Conservation (phyloP, 2,797 vertebrate species). For the Darevskia mixta region DNA sequence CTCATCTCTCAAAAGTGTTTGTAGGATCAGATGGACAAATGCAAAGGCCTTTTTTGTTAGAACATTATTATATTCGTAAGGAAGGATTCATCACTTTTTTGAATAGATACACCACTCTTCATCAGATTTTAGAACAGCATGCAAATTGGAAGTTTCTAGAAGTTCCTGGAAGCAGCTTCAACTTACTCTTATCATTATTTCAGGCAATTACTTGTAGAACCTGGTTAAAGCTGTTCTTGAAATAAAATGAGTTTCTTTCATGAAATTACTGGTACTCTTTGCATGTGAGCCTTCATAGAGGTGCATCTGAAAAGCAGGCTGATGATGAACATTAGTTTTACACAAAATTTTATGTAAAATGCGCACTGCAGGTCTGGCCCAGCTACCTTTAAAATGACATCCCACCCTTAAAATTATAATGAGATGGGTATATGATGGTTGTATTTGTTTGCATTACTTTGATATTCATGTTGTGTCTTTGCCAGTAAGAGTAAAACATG, state of each 20-base stretch:
- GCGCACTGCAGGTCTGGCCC: not conserved
- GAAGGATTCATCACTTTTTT: not conserved
- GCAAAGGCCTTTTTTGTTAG: not conserved
- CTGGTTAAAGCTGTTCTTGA: not conserved
- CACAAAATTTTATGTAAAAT: not conserved
- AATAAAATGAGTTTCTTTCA: not conserved
- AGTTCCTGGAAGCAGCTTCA: no score
- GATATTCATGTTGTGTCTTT: slow-evolving; percentile 43
- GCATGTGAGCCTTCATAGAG: not conserved
- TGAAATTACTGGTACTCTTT: not conserved
- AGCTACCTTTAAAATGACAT: not conserved
- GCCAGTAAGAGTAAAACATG: slow-evolving; percentile 35
- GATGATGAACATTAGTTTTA: not conserved
- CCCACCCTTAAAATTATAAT: not conserved
- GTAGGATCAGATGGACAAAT: not conserved
- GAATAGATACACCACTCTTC: not conserved
- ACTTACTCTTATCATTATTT: not conserved
- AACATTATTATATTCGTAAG: not conserved
- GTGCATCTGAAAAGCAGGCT: not conserved
- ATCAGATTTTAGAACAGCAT: not conserved
- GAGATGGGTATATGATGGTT: slow-evolving; percentile 6
- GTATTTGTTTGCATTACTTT: slow-evolving; percentile 55
- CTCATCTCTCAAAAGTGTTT: not conserved
- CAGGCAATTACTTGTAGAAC: not conserved
- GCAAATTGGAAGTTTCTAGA: not conserved